phyloP scores from a whole-genome alignment of 2,888 invertebrate genomes.

The Villa cingulata region DNA sequence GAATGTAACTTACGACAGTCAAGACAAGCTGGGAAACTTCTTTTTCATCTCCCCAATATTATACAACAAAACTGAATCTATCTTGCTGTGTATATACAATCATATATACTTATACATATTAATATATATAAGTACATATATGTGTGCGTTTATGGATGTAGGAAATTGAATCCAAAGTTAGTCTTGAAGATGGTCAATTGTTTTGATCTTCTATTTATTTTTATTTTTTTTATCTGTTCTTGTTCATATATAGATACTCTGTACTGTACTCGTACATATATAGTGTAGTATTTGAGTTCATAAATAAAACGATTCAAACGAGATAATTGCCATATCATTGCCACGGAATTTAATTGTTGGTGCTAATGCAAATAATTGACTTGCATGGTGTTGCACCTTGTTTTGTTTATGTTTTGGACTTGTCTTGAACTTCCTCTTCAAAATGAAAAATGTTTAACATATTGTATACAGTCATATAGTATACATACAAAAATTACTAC shows the following conservation, averaged over 20 bases:
- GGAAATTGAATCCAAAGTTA: background rate
- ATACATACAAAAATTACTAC: no score
- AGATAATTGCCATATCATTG: conserved; percentile 12
- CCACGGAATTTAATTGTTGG: conserved; percentile 14
- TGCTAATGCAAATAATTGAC: conserved; percentile 17
- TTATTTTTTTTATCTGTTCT: background rate
- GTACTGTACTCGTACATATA: background rate
- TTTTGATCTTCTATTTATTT: background rate
- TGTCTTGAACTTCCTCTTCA: background rate
- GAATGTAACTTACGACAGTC: no score
- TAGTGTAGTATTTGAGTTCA: background rate
- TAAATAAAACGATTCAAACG: conserved; percentile 8
- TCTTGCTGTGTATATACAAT: no score
- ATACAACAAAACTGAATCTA: no score
- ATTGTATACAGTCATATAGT: no score
- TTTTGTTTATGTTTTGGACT: background rate
- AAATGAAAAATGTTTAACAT: no score
- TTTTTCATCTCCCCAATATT: background rate
- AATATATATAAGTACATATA: no score
- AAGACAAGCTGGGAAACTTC: background rate
- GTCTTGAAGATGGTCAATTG: background rate
- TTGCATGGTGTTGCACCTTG: conserved; percentile 25
- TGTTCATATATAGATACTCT: background rate
- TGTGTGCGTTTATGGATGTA: no score
- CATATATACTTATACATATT: no score